Evolutionary conservation across 1,140 invertebrate species (phyloP), one percentile per base, ranked within the genome.

Genomic region (Drosophila seguyi): DNA sequence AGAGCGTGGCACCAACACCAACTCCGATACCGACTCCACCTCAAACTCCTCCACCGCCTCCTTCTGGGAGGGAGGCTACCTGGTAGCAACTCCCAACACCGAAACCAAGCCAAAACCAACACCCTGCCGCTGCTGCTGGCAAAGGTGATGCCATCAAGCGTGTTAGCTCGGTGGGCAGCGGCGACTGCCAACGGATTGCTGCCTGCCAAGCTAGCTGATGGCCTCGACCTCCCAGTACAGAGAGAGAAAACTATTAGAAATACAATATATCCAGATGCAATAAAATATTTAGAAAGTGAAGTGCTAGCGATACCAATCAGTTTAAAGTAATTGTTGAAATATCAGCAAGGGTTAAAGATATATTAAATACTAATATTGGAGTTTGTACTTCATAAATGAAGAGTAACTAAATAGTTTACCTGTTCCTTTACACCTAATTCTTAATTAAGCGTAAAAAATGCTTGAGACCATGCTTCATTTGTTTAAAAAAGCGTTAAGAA

Each of bases 1-100:
- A 84, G 84, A 87, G 84, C 84, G 84, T 87, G 84, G 84, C 85
- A 68, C 45, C 81, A 67, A 67, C 29, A 52, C 44, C 60, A 58
- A 38, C 58, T 52, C 45, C 52, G 36, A 55, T 22, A 41, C 47
- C 34, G 11, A 29, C 48, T 45, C 48, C 20, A 39, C 59, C 59
- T 44, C 68, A 34, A 10, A 55, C n/a, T 25, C 22, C 45, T 22
- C 47, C 20, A 18, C 22, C 31, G 20, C 42, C 42, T 36, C 31
- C 18, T 34, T 18, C 34, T 18, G 45, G 45, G 22, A 47, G 20
- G 53, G 61, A 59, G 20, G 27, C 52, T 41, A 56, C 61, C 55
- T 16, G 20, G 18, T 44, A 20, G 6, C 39, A 25, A 27, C 61
- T 65, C 44, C 39, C 48, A 47, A 57, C 48, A 56, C 52, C 65